phyloP scores from a whole-genome alignment of 2,888 invertebrate genomes.

The Lasioglossum calceatum region DNA sequence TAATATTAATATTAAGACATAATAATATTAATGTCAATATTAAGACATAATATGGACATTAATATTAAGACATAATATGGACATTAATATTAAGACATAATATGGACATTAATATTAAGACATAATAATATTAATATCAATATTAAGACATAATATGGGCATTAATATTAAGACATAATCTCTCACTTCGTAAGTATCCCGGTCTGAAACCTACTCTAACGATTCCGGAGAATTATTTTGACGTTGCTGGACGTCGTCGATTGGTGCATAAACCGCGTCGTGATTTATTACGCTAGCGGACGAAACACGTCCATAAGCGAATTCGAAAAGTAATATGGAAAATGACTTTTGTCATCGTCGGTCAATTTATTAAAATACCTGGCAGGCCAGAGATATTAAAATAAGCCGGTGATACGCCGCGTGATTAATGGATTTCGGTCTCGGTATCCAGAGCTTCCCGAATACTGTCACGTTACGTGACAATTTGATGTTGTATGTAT shows the following conservation, averaged over 20 bases:
- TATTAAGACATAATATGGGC: no score
- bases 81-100: no score
- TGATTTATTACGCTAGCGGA: not conserved
- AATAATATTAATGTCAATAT: no score
- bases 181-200: no score
- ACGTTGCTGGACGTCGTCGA: not conserved
- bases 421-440: not conserved
- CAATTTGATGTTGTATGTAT: not conserved
- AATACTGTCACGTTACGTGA: not conserved
- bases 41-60: no score
- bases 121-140: no score
- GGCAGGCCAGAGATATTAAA: slow-evolving; percentile 1
- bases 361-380: slow-evolving; percentile 5
- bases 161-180: no score
- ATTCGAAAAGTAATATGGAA: not conserved
- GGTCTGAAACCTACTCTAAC: no score
- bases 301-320: not conserved
- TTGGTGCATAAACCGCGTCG: not conserved
- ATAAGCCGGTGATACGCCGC: not conserved
- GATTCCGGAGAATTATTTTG: not conserved
- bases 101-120: no score
- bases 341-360: slow-evolving; percentile 15
- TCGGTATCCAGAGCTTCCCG: not conserved
- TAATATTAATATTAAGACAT: no score
- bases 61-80: no score